A percentile compares a stretch with the other conserved stretches of the same genome.
Evolutionary conservation across 2,888 invertebrate genomes (phyloP).

Genomic region (Plebejus argus): DNA sequence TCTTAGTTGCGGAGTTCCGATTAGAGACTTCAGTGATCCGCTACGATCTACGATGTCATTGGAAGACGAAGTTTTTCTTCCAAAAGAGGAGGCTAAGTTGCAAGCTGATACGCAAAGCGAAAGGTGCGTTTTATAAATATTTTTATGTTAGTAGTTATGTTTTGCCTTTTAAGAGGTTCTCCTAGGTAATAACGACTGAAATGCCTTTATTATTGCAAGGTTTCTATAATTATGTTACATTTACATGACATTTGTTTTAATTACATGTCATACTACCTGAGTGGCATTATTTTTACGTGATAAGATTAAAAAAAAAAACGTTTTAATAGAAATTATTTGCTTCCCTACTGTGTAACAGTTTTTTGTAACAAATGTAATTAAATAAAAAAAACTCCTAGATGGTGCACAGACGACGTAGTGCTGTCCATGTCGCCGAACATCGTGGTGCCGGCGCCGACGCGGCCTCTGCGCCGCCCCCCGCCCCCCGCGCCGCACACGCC

Average conservation of each 20-base stretch:
- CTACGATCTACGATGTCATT: constrained; percentile 80
- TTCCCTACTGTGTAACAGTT: no score
- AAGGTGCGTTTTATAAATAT: constrained; percentile 53
- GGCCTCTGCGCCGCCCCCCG: constrained; percentile 86
- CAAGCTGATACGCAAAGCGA: constrained; percentile 68
- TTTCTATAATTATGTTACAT: no score
- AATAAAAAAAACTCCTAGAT: constrained; percentile 70
- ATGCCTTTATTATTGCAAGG: no score
- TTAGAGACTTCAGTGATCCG: constrained; percentile 92
- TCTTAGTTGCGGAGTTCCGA: constrained; percentile 75
- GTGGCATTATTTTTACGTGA: no score
- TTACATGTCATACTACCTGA: no score
- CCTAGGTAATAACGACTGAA: no score
- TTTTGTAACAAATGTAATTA: no score
- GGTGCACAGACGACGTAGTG: constrained; percentile 75
- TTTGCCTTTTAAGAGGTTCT: background rate
- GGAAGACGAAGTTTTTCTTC: constrained; percentile 73
- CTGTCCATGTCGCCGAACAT: constrained; percentile 92
- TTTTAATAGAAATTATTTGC: no score
- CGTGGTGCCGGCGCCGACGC: constrained; percentile 90
- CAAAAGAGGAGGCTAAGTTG: constrained; percentile 64
- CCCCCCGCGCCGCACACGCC: constrained; percentile 48
- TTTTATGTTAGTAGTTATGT: background rate
- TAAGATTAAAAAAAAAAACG: no score
- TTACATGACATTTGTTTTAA: no score